Conservation (phyloP, 2,888 invertebrate species). For the Trissolcus japonicus region DNA sequence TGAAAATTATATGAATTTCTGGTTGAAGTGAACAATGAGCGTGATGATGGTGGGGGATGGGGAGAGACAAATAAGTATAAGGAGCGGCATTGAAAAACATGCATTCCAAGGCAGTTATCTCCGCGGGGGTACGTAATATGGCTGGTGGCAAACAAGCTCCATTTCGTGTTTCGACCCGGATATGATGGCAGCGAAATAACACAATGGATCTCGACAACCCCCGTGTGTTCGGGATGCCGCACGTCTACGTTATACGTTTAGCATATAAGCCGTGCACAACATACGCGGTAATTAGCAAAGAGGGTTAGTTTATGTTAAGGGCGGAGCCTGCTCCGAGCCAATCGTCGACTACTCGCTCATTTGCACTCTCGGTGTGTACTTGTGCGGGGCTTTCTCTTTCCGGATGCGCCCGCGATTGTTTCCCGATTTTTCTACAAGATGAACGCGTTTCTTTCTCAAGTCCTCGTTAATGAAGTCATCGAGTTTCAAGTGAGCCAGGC, state of each 20-base stretch:
- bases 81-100: slow-evolving; percentile 40
- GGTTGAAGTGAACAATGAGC: too few species aligned
- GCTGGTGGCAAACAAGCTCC: slow-evolving; percentile 67
- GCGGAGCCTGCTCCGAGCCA: slow-evolving; percentile 69
- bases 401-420: slow-evolving; percentile 36
- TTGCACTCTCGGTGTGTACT: slow-evolving; percentile 31
- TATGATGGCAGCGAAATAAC: slow-evolving; percentile 65
- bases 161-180: slow-evolving; percentile 64
- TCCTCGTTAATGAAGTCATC: slow-evolving; percentile 35
- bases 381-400: slow-evolving; percentile 20
- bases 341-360: slow-evolving; percentile 61
- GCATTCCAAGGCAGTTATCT: slow-evolving; percentile 62
- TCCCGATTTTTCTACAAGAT: slow-evolving; percentile 41
- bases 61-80: background rate
- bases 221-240: slow-evolving; percentile 24
- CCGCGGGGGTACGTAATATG: slow-evolving; percentile 62
- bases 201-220: slow-evolving; percentile 63
- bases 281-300: slow-evolving; percentile 71
- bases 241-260: slow-evolving; percentile 47
- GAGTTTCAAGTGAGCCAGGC: slow-evolving; percentile 13
- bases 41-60: too few species aligned
- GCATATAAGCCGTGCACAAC: slow-evolving; percentile 56
- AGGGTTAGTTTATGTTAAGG: slow-evolving; percentile 71
- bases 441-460: slow-evolving; percentile 24
- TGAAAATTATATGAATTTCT: too few species aligned